Conservation (phyloP, 2,113 vertebrate genomes). For the Centropristis striata region DNA sequence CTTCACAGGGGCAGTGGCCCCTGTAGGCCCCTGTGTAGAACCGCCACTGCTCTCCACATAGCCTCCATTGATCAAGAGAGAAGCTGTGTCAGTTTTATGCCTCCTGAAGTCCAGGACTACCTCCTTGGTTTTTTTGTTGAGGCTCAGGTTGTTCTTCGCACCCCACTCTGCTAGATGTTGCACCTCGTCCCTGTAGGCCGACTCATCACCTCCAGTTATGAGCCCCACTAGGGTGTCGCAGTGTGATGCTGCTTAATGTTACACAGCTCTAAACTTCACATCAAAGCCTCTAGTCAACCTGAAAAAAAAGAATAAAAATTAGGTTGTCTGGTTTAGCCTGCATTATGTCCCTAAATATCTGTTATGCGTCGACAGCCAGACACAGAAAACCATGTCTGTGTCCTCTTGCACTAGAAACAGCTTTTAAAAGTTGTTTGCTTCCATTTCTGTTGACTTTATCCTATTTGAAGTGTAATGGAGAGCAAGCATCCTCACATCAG, state of each 20-base stretch:
- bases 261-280: constrained; percentile 13
- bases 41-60: no score
- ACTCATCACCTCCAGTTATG: no score
- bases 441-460: constrained; percentile 27
- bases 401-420: neutral
- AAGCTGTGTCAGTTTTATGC: no score
- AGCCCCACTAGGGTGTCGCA: no score
- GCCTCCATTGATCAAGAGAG: no score
- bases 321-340: neutral
- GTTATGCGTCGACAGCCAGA: constrained; percentile 6
- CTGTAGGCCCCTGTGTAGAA: no score
- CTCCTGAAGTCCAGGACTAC: no score
- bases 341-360: constrained; percentile 11
- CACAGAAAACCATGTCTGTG: constrained; percentile 7
- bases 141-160: no score
- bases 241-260: neutral
- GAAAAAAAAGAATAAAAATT: neutral
- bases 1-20: no score
- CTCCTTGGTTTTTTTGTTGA: no score
- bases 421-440: constrained; percentile 50
- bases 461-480: constrained; percentile 53
- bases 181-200: no score
- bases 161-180: no score
- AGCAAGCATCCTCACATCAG: constrained; percentile 21
- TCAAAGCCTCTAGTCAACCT: neutral